Evolutionary conservation across 2,797 vertebrate genomes (phyloP).

Genomic region (Tangara arthus): DNA sequence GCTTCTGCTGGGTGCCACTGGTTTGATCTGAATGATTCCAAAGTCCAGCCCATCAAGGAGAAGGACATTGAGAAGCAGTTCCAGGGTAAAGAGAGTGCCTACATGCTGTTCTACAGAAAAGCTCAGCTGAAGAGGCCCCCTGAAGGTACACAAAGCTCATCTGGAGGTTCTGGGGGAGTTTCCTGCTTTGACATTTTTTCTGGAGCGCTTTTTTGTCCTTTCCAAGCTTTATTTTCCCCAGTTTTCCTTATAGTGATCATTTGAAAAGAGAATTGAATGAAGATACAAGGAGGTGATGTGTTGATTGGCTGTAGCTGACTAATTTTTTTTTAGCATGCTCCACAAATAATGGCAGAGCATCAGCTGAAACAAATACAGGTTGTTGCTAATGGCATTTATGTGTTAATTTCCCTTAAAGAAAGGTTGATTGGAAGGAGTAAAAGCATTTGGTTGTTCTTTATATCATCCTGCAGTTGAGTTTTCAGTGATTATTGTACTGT

Average conservation of each 20-base stretch:
- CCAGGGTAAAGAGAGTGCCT: constrained; percentile 96
- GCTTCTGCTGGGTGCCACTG: constrained; percentile 76
- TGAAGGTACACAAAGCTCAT: constrained; percentile 76
- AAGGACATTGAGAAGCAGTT: constrained; percentile 92
- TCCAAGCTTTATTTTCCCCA: not conserved
- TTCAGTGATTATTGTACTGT: not conserved
- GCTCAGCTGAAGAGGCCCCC: constrained; percentile 82
- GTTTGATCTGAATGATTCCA: constrained; percentile 95
- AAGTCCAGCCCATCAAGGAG: constrained; percentile 86
- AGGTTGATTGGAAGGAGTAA: not conserved
- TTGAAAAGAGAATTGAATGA: not conserved
- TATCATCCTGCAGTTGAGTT: not conserved
- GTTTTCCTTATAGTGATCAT: not conserved
- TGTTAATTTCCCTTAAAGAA: not conserved
- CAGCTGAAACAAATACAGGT: not conserved
- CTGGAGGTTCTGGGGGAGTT: not conserved
- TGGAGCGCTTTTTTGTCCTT: not conserved
- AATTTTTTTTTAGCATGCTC: not conserved
- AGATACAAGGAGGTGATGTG: not conserved
- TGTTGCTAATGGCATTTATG: not conserved
- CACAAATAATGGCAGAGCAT: not conserved
- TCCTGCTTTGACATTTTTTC: not conserved
- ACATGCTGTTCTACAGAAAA: constrained; percentile 98
- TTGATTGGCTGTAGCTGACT: not conserved
- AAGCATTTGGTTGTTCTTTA: not conserved